Evolutionary conservation across 2,888 invertebrate species (phyloP).

Genomic region (Minunthozetes semirufus): DNA sequence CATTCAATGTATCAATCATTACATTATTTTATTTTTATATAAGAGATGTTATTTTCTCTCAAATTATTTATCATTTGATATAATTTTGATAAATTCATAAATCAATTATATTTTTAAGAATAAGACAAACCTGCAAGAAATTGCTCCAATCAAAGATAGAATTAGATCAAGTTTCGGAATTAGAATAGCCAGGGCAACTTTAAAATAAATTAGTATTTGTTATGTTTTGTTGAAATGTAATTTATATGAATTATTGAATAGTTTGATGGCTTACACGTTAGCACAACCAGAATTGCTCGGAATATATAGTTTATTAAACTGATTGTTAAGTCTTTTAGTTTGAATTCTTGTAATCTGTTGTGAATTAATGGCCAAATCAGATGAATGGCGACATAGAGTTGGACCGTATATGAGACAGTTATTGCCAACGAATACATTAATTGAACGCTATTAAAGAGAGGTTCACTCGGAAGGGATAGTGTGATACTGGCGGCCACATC

Average conservation of each 20-base stretch:
- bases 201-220: background rate
- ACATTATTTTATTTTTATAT: background rate
- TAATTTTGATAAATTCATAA: too few species aligned
- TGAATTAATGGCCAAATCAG: conserved; percentile 30
- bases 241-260: background rate
- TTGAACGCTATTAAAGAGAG: conserved; percentile 20
- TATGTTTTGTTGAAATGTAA: background rate
- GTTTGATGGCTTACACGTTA: conserved; percentile 28
- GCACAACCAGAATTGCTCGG: conserved; percentile 9
- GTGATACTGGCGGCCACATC: conserved; percentile 19
- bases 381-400: conserved; percentile 33
- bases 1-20: background rate
- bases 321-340: background rate
- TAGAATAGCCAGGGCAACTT: conserved; percentile 29
- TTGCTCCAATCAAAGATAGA: conserved; percentile 8
- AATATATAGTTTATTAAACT: conserved; percentile 21
- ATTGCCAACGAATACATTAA: conserved; percentile 31
- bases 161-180: conserved; percentile 33
- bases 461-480: conserved; percentile 32
- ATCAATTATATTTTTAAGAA: too few species aligned
- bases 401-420: conserved; percentile 27
- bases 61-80: background rate
- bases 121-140: background rate
- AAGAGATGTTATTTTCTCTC: background rate
- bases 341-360: background rate